phyloP scores from a whole-genome alignment of 2,888 invertebrate species.

The Pachymerium ferrugineum region DNA sequence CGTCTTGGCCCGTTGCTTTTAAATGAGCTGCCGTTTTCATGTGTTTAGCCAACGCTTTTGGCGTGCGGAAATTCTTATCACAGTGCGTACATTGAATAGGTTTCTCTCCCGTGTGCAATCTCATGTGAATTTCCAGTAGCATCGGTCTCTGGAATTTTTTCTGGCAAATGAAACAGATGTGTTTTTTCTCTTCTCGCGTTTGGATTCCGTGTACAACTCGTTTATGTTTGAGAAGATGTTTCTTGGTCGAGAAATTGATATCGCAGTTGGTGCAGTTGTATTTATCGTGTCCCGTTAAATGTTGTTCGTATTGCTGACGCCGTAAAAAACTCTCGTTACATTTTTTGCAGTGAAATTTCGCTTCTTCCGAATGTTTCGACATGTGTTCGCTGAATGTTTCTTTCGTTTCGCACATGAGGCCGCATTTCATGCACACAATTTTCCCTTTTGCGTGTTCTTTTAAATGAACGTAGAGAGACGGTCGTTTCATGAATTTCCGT shows the following conservation, averaged over 20 bases:
- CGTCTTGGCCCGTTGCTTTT: slow-evolving; percentile 38
- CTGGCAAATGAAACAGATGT: slow-evolving; percentile 41
- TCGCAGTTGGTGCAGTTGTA: slow-evolving; percentile 41
- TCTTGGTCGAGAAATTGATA: slow-evolving; percentile 42
- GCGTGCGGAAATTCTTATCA: slow-evolving; percentile 41
- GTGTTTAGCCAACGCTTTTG: slow-evolving; percentile 42
- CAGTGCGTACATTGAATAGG: slow-evolving; percentile 42
- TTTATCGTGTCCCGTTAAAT: slow-evolving; percentile 42
- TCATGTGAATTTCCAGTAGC: slow-evolving; percentile 39
- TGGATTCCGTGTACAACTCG: slow-evolving; percentile 40
- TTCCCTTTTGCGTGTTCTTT: slow-evolving; percentile 41
- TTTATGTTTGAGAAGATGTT: slow-evolving; percentile 40
- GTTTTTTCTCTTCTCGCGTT: slow-evolving; percentile 38
- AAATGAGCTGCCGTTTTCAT: slow-evolving; percentile 42
- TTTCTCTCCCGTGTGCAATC: slow-evolving; percentile 42
- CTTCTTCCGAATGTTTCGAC: slow-evolving; percentile 40
- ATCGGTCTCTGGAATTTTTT: slow-evolving; percentile 40
- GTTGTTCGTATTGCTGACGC: slow-evolving; percentile 43
- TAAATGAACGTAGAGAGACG: slow-evolving; percentile 41
- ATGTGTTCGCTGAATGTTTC: slow-evolving; percentile 40
- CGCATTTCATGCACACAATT: slow-evolving; percentile 43
- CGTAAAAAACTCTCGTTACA: slow-evolving; percentile 42
- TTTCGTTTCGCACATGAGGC: slow-evolving; percentile 40
- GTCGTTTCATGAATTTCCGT: slow-evolving; percentile 41
- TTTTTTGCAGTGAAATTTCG: slow-evolving; percentile 41